phyloP scores from a whole-genome alignment of 2,797 vertebrate species.

The Thaleichthys pacificus region DNA sequence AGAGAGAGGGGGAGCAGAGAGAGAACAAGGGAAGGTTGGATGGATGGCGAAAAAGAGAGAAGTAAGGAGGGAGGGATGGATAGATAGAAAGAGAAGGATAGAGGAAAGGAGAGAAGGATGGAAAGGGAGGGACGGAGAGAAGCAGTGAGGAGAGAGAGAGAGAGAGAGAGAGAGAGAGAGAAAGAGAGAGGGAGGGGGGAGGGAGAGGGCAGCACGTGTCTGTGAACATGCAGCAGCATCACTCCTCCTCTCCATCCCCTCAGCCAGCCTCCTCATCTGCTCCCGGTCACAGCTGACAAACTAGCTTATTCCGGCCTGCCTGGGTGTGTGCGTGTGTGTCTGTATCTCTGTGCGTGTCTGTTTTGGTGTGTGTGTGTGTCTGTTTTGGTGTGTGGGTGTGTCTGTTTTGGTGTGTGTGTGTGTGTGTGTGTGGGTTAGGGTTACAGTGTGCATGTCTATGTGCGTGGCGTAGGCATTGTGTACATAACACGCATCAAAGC shows the following conservation, averaged over 20 bases:
- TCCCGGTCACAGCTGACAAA: neutral
- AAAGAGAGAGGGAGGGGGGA: neutral
- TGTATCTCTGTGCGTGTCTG: conserved; percentile 5
- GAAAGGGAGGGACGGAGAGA: neutral
- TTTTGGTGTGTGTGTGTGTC: neutral
- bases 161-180: neutral
- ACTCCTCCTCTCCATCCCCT: neutral
- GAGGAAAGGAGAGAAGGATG: neutral
- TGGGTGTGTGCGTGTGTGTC: neutral
- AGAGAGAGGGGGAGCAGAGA: neutral
- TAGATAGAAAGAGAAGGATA: neutral
- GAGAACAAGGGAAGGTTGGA: neutral
- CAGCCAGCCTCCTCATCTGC: neutral
- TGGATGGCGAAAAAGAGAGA: neutral
- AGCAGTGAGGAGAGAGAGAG: neutral
- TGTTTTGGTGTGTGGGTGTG: conserved; percentile 1
- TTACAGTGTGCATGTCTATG: neutral
- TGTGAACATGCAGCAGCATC: conserved; percentile 5
- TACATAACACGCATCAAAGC: too few species aligned
- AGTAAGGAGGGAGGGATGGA: neutral
- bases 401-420: neutral
- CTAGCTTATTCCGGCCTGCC: neutral
- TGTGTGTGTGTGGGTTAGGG: conserved; percentile 21
- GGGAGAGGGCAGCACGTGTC: conserved; percentile 2
- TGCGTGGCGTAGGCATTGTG: neutral